These are phyloP conservation scores for Hippasteria phrygiana DNA, from an alignment of 53 echinoderm and acorn worm genomes.

Conservation along the genomic window DNA sequence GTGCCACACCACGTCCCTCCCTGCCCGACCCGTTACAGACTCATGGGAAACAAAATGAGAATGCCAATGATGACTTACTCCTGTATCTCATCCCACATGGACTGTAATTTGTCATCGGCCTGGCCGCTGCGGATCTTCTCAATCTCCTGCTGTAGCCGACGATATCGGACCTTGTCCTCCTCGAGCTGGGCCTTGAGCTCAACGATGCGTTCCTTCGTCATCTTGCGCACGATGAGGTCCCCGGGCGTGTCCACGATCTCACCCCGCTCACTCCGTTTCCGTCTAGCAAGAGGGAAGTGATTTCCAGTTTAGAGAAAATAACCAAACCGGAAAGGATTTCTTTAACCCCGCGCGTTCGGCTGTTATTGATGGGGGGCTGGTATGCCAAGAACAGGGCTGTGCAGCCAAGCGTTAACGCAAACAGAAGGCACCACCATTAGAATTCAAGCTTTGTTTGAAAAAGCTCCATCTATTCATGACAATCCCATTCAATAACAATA, in stretches of 20 bases:
- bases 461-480: too few relatives aligned
- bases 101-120: slow-evolving; percentile 79
- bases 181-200: slow-evolving; percentile 90
- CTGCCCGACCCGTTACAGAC: too few relatives aligned
- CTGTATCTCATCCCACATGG: slow-evolving; percentile 78
- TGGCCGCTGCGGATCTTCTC: slow-evolving; percentile 84
- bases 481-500: too few relatives aligned
- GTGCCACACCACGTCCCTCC: too few relatives aligned
- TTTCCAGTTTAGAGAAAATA: background rate
- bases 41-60: background rate
- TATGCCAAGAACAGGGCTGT: too few relatives aligned
- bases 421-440: too few relatives aligned
- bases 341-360: too few relatives aligned
- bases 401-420: too few relatives aligned
- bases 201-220: slow-evolving; percentile 92
- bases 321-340: background rate
- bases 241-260: slow-evolving; percentile 94
- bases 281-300: slow-evolving; percentile 47
- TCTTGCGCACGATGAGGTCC: slow-evolving; percentile 87
- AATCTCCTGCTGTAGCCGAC: slow-evolving; percentile 83
- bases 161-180: slow-evolving; percentile 81
- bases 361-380: too few relatives aligned
- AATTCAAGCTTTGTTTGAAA: too few relatives aligned
- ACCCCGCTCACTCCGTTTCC: slow-evolving; percentile 91
- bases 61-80: slow-evolving; percentile 41